Conservation (phyloP, 2,888 invertebrate species). For the Fragum fragum region DNA sequence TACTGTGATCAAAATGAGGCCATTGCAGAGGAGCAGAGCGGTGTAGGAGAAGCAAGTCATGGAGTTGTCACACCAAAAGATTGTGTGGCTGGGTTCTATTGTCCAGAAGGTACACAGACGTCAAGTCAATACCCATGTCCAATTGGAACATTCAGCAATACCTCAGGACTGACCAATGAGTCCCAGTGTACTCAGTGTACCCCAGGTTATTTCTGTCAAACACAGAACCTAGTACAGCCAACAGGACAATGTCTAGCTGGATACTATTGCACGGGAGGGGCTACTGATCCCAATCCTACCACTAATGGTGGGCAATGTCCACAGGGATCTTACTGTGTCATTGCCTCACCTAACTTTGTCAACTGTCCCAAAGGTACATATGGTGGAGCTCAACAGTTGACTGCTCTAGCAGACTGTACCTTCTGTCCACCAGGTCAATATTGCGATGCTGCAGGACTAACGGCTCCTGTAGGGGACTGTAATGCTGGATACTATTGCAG, state of each 20-base stretch:
- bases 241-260: constrained; percentile 82
- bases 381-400: constrained; percentile 79
- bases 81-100: constrained; percentile 84
- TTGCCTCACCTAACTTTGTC: constrained; percentile 74
- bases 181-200: constrained; percentile 82
- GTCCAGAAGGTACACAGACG: constrained; percentile 83
- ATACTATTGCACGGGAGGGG: constrained; percentile 82
- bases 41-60: constrained; percentile 80
- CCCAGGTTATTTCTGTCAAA: constrained; percentile 83
- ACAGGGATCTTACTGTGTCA: constrained; percentile 82
- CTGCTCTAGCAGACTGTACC: constrained; percentile 81
- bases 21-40: constrained; percentile 83
- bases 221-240: constrained; percentile 81
- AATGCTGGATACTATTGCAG: constrained; percentile 83
- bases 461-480: constrained; percentile 80
- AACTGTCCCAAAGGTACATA: constrained; percentile 85
- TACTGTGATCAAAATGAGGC: constrained; percentile 85
- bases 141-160: constrained; percentile 84
- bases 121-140: constrained; percentile 82
- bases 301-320: constrained; percentile 79
- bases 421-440: constrained; percentile 84
- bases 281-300: constrained; percentile 75
- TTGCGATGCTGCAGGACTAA: constrained; percentile 80
- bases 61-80: constrained; percentile 85
- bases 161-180: constrained; percentile 77